A percentile compares a stretch with the other conserved stretches of the same genome.
These are phyloP conservation scores for Harmothoe impar DNA, from an alignment of 2,888 invertebrate species.

Conservation along the genomic window DNA sequence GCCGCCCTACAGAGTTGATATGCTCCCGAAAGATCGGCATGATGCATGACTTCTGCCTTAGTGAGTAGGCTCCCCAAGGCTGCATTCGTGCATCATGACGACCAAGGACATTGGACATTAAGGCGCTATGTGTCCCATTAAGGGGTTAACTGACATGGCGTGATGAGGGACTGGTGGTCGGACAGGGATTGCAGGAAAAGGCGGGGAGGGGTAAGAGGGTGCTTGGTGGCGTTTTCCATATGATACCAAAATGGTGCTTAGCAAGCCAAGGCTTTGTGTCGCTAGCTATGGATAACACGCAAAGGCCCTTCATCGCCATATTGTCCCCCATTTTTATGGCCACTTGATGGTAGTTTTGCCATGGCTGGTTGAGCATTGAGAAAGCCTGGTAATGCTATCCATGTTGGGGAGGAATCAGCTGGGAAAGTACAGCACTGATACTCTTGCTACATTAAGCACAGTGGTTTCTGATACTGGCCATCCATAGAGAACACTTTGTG, in stretches of 20 bases:
- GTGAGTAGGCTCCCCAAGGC: no score
- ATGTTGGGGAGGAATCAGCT: neutral
- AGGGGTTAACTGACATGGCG: neutral
- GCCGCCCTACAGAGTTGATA: no score
- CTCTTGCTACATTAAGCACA: neutral
- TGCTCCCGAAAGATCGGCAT: no score
- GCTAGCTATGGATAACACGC: neutral
- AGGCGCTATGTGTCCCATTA: no score
- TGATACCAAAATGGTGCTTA: slow-evolving; percentile 19
- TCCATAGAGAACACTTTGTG: neutral
- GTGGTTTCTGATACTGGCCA: neutral
- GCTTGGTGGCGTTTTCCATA: slow-evolving; percentile 14
- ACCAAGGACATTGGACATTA: no score
- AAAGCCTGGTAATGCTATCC: slow-evolving; percentile 8
- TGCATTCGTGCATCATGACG: no score
- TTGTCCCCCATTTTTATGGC: neutral
- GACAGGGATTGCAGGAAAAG: neutral
- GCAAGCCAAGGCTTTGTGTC: neutral
- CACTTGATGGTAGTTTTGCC: neutral
- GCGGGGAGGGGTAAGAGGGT: neutral
- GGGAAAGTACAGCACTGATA: neutral
- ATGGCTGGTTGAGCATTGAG: slow-evolving; percentile 2
- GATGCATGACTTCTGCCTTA: no score
- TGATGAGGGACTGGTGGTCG: neutral
- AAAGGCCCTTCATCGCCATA: neutral